Evolutionary conservation across 2,797 vertebrate species (phyloP).

Genomic region (Melopsittacus undulatus): DNA sequence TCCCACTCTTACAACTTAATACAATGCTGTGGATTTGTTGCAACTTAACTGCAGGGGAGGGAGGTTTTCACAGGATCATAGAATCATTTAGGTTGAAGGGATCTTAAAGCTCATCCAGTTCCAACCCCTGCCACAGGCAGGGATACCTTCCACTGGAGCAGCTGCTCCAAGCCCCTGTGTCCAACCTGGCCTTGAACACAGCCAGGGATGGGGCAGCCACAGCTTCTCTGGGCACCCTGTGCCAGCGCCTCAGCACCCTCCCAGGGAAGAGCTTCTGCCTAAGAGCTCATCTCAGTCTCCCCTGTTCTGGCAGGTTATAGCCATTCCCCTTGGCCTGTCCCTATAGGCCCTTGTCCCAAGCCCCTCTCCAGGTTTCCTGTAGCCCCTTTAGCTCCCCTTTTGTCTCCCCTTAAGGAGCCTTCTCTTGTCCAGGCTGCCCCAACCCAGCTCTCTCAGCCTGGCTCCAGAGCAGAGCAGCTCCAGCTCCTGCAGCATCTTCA

Average conservation of each 20-base stretch:
- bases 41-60: background rate
- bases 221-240: no score
- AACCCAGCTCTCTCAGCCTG: background rate
- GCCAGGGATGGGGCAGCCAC: no score
- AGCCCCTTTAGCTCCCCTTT: no score
- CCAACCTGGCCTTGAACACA: background rate
- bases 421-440: background rate
- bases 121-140: background rate
- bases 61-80: background rate
- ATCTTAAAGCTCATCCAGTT: background rate
- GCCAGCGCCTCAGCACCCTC: no score
- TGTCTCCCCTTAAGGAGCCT: background rate
- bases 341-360: no score
- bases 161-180: background rate
- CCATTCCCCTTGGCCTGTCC: no score
- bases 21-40: background rate
- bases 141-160: background rate
- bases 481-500: background rate
- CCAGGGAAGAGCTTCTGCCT: no score
- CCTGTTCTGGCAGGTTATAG: no score
- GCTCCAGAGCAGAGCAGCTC: background rate
- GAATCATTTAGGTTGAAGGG: background rate
- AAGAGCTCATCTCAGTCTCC: no score
- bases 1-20: background rate
- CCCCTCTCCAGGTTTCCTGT: no score